These are phyloP conservation scores for Drosophila murphyi DNA, from an alignment of 1,140 invertebrate species.

Conservation along the genomic window DNA sequence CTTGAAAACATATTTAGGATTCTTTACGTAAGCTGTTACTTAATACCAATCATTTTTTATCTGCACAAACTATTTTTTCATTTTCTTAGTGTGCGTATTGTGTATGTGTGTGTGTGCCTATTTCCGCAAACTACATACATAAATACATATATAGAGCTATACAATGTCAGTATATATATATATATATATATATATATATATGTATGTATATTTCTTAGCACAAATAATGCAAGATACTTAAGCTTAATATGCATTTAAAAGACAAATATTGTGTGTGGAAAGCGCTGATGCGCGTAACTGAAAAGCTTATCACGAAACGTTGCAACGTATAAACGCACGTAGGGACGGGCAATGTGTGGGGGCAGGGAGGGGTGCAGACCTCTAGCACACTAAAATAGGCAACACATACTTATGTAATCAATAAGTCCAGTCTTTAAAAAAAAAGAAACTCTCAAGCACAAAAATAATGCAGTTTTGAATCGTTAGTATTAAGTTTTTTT, in stretches of 20 bases:
- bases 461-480: conserved; percentile 28
- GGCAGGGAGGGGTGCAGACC: not conserved
- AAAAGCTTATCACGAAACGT: not conserved
- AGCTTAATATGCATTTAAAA: conserved; percentile 62
- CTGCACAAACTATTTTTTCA: not conserved
- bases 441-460: conserved; percentile 28
- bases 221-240: conserved; percentile 46
- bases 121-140: not conserved
- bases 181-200: conserved; percentile 7
- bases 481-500: conserved; percentile 22
- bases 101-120: conserved; percentile 1
- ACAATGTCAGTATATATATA: conserved; percentile 4
- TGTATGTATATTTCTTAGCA: conserved; percentile 39
- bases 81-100: not conserved
- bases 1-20: conserved; percentile 48
- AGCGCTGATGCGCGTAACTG: conserved; percentile 1
- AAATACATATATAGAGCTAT: not conserved
- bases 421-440: conserved; percentile 28
- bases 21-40: conserved; percentile 22
- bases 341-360: not conserved
- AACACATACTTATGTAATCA: conserved; percentile 11
- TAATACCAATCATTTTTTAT: not conserved
- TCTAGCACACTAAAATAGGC: conserved; percentile 5
- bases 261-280: conserved; percentile 8
- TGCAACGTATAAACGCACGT: conserved; percentile 5